Evolutionary conservation across 2,113 vertebrate species (phyloP), one percentile per base, ranked within the genome.

Genomic region (Hypomesus transpacificus): DNA sequence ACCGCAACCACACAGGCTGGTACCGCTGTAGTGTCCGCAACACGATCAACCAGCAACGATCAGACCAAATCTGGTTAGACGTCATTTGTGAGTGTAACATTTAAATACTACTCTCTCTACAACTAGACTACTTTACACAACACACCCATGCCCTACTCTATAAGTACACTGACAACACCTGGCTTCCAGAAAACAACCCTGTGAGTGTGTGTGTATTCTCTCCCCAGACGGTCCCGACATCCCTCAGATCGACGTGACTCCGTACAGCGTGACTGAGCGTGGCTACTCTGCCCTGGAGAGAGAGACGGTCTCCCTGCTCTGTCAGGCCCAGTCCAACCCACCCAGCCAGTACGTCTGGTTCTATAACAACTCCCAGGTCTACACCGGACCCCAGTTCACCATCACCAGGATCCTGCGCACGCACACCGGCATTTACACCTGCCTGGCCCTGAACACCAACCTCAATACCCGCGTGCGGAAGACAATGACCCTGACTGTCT

Each of bases 311-410:
- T 94, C 91, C 7, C 81, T 97, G 80, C 89, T 89, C 74, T 98
- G 95, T 89, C 85, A 91, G 75, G 94, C 95, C 0, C 88, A 91
- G 9, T 95, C 95, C 82, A 95, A 94, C 71, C 94, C 96, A 0
- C 90, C 91, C 17, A 94, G 95, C 83, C 92, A 89, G 79, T 96
- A 95, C 0, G 46, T 93, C 62, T 96, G 96, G 96, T 94, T 96
- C 82, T 92, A 89, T 85, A 95, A 95, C 39, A 92, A 94, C 4
- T 91, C 93, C 14, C 59, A 61, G 59, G 59, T 61, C 14, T 61
- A 61, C 59, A 28, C 59, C 0, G 59, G 59, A 28, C 59, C 59
- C 24, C 59, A 61, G 59, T 61, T 28, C 14, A 61, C 59, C 22
- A 61, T 61, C 22, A 28, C 59, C 26, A 61, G 59, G 59, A 61